phyloP scores from a whole-genome alignment of 2,888 invertebrate genomes.

The Dichetophora obliterata region DNA sequence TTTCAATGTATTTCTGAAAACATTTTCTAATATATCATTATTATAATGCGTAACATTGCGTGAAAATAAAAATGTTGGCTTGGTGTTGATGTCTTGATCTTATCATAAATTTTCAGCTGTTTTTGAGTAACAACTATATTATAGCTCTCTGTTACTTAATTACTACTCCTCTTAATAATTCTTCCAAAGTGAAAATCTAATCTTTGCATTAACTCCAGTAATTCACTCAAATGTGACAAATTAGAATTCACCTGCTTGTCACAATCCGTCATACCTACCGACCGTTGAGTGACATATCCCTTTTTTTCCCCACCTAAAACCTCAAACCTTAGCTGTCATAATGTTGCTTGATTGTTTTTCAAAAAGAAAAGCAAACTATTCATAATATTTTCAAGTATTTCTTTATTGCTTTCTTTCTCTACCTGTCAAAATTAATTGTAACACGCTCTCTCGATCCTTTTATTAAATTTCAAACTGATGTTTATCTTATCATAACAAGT shows the following conservation, averaged over 20 bases:
- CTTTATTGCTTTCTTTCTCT: neutral
- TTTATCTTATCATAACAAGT: slow-evolving; percentile 36
- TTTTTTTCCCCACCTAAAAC: neutral
- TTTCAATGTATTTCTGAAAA: neutral
- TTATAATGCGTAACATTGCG: slow-evolving; percentile 15
- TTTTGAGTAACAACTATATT: neutral
- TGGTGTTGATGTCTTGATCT: neutral
- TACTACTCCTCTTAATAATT: too few relatives aligned
- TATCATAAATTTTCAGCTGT: slow-evolving; percentile 14
- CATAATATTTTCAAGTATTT: neutral
- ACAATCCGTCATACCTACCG: slow-evolving; percentile 24
- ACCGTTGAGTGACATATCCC: slow-evolving; percentile 8
- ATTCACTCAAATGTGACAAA: slow-evolving; percentile 43
- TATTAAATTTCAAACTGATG: neutral
- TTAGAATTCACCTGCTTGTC: slow-evolving; percentile 43
- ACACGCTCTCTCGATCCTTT: slow-evolving; percentile 12
- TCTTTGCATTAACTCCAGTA: neutral
- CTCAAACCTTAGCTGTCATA: slow-evolving; percentile 28
- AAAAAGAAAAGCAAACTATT: neutral
- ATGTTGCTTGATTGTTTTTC: slow-evolving; percentile 21
- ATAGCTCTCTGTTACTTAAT: too few relatives aligned
- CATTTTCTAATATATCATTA: neutral
- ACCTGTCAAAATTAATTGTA: slow-evolving; percentile 21
- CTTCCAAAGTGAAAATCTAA: neutral
- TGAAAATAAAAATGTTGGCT: neutral